phyloP scores from a whole-genome alignment of 1,140 invertebrate genomes.

The Zaprionus vittiger region DNA sequence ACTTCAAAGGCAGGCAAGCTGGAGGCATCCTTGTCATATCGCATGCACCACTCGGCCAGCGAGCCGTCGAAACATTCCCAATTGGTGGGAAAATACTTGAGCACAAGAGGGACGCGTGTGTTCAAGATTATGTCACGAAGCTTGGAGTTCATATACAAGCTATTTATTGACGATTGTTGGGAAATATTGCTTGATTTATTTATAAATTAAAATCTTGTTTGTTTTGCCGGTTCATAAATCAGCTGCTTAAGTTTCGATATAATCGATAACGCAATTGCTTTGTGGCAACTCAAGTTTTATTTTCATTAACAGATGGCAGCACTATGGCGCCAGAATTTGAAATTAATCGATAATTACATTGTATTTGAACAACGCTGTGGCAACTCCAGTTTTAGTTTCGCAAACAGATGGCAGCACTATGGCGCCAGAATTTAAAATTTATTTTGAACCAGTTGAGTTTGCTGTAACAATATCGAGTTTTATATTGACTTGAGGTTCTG shows the following conservation, averaged over 20 bases:
- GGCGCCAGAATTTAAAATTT: background rate
- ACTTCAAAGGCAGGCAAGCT: slow-evolving; percentile 83
- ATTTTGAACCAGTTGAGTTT: background rate
- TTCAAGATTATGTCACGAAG: slow-evolving; percentile 73
- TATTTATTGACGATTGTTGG: background rate
- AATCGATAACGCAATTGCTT: background rate
- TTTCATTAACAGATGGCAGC: background rate
- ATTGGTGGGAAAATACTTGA: slow-evolving; percentile 58
- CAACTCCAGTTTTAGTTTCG: background rate
- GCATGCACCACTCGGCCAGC: slow-evolving; percentile 85
- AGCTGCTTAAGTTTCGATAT: slow-evolving; percentile 1
- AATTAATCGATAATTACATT: background rate
- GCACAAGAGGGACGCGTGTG: slow-evolving; percentile 61
- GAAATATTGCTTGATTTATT: slow-evolving; percentile 1
- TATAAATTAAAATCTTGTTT: background rate
- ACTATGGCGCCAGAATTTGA: no score
- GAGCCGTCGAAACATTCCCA: slow-evolving; percentile 72
- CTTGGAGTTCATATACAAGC: slow-evolving; percentile 29
- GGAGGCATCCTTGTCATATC: slow-evolving; percentile 79
- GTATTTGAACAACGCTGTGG: background rate
- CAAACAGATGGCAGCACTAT: background rate
- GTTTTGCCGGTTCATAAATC: slow-evolving; percentile 12
- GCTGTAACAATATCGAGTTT: background rate
- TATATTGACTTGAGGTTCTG: background rate
- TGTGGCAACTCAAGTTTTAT: background rate